These are phyloP conservation scores for Baccha elongata DNA, from an alignment of 2,888 invertebrate species.

Conservation along the genomic window DNA sequence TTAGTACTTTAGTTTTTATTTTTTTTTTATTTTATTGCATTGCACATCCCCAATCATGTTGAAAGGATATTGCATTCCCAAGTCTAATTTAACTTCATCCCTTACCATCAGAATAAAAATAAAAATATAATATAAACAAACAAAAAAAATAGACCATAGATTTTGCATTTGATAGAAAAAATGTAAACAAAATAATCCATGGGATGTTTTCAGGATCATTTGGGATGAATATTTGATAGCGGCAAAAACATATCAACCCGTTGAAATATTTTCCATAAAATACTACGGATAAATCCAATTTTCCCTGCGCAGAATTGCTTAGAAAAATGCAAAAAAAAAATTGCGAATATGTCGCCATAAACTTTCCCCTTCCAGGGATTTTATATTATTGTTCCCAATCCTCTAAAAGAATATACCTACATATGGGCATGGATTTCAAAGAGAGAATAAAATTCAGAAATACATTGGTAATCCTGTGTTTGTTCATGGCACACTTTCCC, in stretches of 20 bases:
- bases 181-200: constrained; percentile 22
- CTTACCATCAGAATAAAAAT: too few species aligned
- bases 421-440: too few species aligned
- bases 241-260: neutral
- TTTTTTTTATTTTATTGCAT: neutral
- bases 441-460: neutral
- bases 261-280: constrained; percentile 5
- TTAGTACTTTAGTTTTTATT: neutral
- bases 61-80: constrained; percentile 27
- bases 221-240: constrained; percentile 30
- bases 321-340: neutral
- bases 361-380: constrained; percentile 3
- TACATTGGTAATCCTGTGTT: constrained; percentile 7
- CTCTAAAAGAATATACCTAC: neutral
- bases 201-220: constrained; percentile 30
- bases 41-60: constrained; percentile 7
- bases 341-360: neutral
- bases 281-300: constrained; percentile 3
- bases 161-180: constrained; percentile 13
- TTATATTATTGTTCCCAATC: neutral
- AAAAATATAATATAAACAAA: constrained; percentile 13
- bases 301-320: neutral
- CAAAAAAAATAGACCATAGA: neutral
- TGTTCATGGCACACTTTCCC: constrained; percentile 29
- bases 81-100: constrained; percentile 27